A percentile compares a stretch with the other conserved stretches of the same genome.
Evolutionary conservation across 1,140 invertebrate species (phyloP).

Genomic region (Thaumetopoea pityocampa): DNA sequence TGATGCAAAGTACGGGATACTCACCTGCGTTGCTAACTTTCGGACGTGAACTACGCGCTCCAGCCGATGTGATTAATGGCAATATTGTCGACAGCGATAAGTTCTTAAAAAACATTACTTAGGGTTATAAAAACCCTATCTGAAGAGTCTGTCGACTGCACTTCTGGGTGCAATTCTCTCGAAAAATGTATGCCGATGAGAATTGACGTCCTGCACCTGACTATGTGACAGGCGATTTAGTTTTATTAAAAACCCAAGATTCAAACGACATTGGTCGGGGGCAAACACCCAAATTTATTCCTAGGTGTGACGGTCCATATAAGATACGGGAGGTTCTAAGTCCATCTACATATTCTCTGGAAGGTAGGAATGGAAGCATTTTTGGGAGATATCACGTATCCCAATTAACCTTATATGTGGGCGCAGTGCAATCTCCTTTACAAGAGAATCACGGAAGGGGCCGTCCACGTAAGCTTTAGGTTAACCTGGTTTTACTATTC

Average conservation of each 20-base stretch:
- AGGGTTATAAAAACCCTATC: too few species aligned
- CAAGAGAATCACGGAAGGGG: too few species aligned
- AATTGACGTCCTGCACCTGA: conserved; percentile 17
- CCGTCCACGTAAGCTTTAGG: too few species aligned
- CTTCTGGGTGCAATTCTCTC: conserved; percentile 19
- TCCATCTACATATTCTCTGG: too few species aligned
- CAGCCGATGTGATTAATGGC: conserved; percentile 16
- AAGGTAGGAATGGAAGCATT: too few species aligned
- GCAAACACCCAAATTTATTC: conserved; percentile 43
- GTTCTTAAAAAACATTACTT: conserved; percentile 26
- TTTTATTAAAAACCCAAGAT: conserved; percentile 36
- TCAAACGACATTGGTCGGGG: conserved; percentile 29
- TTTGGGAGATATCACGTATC: too few species aligned
- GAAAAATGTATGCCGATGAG: conserved; percentile 23
- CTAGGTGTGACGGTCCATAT: conserved; percentile 47
- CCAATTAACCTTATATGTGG: too few species aligned
- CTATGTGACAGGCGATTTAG: conserved; percentile 28
- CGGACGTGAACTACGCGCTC: conserved; percentile 31
- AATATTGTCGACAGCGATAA: conserved; percentile 30
- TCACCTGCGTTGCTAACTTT: conserved; percentile 57
- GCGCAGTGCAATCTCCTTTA: too few species aligned
- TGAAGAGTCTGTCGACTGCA: conserved; percentile 26
- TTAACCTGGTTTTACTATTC: too few species aligned
- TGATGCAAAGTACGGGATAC: conserved; percentile 45
- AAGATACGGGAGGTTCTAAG: background rate